A percentile compares a stretch with the other conserved stretches of the same genome.
Evolutionary conservation across 2,113 vertebrate species (phyloP).

Genomic region (Rynchops niger): DNA sequence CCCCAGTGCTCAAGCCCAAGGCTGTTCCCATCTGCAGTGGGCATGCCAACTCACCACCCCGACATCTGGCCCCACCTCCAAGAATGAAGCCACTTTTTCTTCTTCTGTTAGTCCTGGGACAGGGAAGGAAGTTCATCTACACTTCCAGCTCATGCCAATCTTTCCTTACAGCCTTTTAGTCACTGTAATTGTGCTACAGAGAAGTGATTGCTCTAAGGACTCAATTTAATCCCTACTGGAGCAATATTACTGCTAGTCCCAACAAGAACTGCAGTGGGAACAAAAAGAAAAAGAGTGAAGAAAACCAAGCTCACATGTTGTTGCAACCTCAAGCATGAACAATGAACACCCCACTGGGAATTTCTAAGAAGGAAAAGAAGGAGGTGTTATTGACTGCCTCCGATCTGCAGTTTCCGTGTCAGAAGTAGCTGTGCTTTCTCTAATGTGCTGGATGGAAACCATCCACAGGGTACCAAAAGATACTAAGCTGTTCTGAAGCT

Average conservation of each 20-base stretch:
- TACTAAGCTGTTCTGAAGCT: background rate
- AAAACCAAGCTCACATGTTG: background rate
- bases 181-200: background rate
- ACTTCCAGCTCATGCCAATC: rapidly evolving
- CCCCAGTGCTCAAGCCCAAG: background rate
- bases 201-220: background rate
- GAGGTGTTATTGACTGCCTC: background rate
- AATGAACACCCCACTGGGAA: background rate
- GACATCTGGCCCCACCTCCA: background rate
- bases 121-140: background rate
- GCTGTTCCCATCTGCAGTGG: background rate
- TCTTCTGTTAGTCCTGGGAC: background rate
- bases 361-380: background rate
- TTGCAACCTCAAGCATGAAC: background rate
- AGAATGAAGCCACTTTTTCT: background rate
- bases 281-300: background rate
- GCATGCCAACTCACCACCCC: background rate
- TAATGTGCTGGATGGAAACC: background rate
- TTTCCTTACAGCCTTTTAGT: background rate
- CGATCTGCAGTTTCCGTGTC: background rate
- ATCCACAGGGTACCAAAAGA: background rate
- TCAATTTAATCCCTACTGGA: background rate
- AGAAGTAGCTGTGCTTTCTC: background rate
- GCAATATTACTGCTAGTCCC: background rate
- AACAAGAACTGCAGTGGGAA: background rate